These are phyloP conservation scores for Tolmerus cingulatus DNA, from an alignment of 2,888 invertebrate genomes.

Conservation along the genomic window DNA sequence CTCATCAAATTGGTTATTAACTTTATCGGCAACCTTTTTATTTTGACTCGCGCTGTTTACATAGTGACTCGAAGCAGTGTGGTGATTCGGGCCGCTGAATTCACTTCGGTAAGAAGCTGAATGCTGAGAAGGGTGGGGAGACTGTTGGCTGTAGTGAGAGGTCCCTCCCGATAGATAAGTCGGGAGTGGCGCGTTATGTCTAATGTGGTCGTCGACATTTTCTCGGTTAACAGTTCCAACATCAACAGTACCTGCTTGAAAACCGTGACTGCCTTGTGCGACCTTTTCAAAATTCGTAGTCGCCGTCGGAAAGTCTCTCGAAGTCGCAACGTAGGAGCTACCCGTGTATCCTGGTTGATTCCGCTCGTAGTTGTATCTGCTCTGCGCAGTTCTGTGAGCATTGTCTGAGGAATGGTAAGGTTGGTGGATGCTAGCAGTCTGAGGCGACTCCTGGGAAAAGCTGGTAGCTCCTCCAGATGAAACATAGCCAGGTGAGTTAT, in stretches of 20 bases:
- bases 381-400: neutral
- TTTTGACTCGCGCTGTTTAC: neutral
- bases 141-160: constrained; percentile 15
- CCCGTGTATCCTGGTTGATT: neutral
- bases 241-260: constrained; percentile 58
- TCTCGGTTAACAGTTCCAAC: constrained; percentile 55
- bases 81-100: neutral
- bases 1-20: neutral
- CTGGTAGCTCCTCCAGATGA: neutral
- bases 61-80: neutral
- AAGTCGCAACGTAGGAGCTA: constrained; percentile 15
- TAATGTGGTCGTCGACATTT: constrained; percentile 60
- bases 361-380: neutral
- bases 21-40: neutral
- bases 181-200: constrained; percentile 45
- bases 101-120: constrained; percentile 51
- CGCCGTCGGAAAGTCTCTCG: constrained; percentile 48
- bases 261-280: constrained; percentile 55
- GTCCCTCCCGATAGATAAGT: constrained; percentile 9
- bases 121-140: constrained; percentile 49
- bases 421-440: neutral
- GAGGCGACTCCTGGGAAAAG: neutral
- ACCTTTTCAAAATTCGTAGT: constrained; percentile 52
- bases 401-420: neutral
- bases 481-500: neutral